phyloP scores from a whole-genome alignment of 1,140 invertebrate genomes.

The Drosophila grimshawi region DNA sequence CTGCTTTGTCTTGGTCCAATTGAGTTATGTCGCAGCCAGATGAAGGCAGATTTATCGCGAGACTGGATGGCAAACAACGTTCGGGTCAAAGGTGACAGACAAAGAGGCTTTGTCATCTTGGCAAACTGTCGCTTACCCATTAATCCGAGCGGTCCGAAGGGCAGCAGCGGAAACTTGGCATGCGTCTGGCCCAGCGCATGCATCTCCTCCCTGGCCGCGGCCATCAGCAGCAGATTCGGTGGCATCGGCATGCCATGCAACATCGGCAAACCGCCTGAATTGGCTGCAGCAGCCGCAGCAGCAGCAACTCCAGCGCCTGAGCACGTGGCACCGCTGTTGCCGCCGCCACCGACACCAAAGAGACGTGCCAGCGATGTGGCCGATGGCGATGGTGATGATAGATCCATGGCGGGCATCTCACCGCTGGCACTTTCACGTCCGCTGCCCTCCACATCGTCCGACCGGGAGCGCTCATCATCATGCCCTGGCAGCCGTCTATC shows the following conservation, averaged over 20 bases:
- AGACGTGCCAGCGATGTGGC: slow-evolving; percentile 45
- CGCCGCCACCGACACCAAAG: slow-evolving; percentile 56
- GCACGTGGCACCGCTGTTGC: not conserved
- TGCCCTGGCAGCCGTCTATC: slow-evolving; percentile 28
- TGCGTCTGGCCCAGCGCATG: slow-evolving; percentile 69
- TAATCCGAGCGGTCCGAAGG: slow-evolving; percentile 92
- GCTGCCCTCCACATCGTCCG: slow-evolving; percentile 43
- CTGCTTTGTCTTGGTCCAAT: slow-evolving; percentile 83
- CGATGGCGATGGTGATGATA: slow-evolving; percentile 60
- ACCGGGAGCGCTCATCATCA: slow-evolving; percentile 61
- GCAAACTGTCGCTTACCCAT: slow-evolving; percentile 70
- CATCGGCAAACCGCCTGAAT: slow-evolving; percentile 45
- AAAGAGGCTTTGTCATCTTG: slow-evolving; percentile 79
- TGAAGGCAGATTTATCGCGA: slow-evolving; percentile 69
- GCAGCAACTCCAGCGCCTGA: too few relatives aligned
- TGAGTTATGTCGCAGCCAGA: slow-evolving; percentile 78
- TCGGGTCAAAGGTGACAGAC: slow-evolving; percentile 83
- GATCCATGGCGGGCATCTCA: slow-evolving; percentile 72
- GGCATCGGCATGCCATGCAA: slow-evolving; percentile 75
- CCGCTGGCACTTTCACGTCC: slow-evolving; percentile 45
- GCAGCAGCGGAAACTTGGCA: slow-evolving; percentile 87
- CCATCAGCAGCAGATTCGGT: slow-evolving; percentile 78
- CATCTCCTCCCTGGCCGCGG: slow-evolving; percentile 78
- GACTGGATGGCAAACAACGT: slow-evolving; percentile 45
- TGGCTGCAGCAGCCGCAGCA: not conserved